A percentile compares a stretch with the other conserved stretches of the same genome.
Conservation (phyloP, 1,140 invertebrate species). For the Orius insidiosus region DNA sequence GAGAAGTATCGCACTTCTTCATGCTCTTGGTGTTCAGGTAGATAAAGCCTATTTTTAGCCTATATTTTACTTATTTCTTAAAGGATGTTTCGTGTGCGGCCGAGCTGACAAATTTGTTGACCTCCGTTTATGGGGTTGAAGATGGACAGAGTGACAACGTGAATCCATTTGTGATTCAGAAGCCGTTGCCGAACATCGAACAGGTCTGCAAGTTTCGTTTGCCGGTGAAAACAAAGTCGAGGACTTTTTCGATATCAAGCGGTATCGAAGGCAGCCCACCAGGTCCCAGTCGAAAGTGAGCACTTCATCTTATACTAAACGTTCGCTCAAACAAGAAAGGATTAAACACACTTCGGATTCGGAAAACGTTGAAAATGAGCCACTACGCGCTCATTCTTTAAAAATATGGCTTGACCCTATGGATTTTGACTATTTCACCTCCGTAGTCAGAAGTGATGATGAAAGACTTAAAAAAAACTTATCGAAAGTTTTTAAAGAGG, state of each 20-base stretch:
- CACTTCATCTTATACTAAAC: constrained; percentile 7
- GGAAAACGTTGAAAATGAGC: constrained; percentile 4
- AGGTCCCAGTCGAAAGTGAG: constrained; percentile 1
- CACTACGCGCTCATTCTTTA: constrained; percentile 25
- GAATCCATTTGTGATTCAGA: constrained; percentile 5
- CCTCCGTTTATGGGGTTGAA: constrained; percentile 34
- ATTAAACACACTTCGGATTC: constrained; percentile 9
- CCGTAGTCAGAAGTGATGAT: constrained; percentile 34
- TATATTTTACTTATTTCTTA: constrained; percentile 2
- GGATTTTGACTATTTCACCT: constrained; percentile 46
- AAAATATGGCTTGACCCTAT: constrained; percentile 39
- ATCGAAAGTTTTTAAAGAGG: constrained; percentile 31
- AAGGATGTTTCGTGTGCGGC: constrained; percentile 3
- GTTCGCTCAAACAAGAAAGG: constrained; percentile 23
- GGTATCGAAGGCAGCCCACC: constrained; percentile 9
- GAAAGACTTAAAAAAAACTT: constrained; percentile 27
- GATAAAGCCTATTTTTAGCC: constrained; percentile 8
- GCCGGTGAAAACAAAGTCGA: neutral
- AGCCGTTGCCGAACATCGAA: neutral
- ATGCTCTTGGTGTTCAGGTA: constrained; percentile 36
- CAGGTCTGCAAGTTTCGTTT: constrained; percentile 8
- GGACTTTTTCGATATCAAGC: constrained; percentile 5
- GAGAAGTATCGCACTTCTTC: constrained; percentile 36
- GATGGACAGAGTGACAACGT: constrained; percentile 1
- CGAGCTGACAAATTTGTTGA: constrained; percentile 34